Evolutionary conservation across 2,888 invertebrate species (phyloP).

Genomic region (Heliconius cydno): DNA sequence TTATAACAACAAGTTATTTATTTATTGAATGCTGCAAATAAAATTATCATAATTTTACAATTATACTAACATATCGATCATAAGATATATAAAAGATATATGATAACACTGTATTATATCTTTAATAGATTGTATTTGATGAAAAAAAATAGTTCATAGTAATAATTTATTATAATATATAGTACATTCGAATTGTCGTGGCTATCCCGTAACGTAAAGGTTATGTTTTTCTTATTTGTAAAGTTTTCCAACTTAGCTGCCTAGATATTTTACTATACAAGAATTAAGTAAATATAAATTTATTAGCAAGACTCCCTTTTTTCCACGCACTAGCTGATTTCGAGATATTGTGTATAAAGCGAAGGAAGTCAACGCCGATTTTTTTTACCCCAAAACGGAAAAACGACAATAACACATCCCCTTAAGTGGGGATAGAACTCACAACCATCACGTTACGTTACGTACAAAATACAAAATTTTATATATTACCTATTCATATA

Average conservation of each 20-base stretch:
- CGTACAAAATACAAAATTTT: background rate
- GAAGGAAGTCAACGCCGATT: no score
- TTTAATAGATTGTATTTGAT: background rate
- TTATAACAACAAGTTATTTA: conserved; percentile 6
- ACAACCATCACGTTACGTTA: background rate
- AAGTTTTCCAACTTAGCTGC: no score
- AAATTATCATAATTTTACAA: conserved; percentile 29
- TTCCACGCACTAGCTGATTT: no score
- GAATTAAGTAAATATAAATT: no score
- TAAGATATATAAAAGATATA: background rate
- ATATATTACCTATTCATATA: background rate
- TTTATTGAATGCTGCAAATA: conserved; percentile 46
- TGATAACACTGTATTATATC: background rate
- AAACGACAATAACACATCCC: no score
- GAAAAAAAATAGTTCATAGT: no score
- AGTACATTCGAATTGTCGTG: background rate
- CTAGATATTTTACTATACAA: no score
- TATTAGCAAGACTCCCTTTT: no score
- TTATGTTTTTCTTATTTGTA: background rate
- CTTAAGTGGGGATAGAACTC: background rate
- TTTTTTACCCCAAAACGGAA: no score
- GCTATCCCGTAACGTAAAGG: background rate
- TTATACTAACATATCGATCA: background rate
- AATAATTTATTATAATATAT: no score
- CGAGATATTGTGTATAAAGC: no score